Evolutionary conservation across 2,888 invertebrate species (phyloP), one percentile per base, ranked within the genome.

Genomic region (Incurvaria masculella): DNA sequence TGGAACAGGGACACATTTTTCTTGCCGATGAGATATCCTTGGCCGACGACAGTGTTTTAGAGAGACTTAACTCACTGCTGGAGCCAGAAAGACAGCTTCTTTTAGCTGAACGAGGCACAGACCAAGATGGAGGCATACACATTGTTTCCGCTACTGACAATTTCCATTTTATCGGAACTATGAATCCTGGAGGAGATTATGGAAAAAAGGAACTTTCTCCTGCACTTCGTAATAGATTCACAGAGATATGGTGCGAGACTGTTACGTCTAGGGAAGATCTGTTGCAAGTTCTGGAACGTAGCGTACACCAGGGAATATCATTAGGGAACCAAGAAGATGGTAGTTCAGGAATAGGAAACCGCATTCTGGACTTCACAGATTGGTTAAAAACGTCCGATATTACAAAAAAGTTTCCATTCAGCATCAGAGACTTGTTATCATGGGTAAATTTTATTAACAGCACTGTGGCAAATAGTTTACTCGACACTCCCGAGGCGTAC

Each of bases 111-210:
- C 94, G 94, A 65, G 91, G 91, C 6, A 84, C 83, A 47, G 84
- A 83, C 60, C 79, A 76, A 49, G 80, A 70, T 61, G 80, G 80
- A 23, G 78, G 69, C 59, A 81, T 83, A 21, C 79, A 82, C 44
- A 79, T 84, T 23, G 76, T 88, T 2, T 81, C 89, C 40, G 82
- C 85, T 0, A 89, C 91, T 48, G 65, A 83, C 5, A 82, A 85
- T 10, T 99, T 99, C 65, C 87, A 91, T 58, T 92, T 99, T 60
- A 83, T 98, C 49, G 96, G 94, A 2, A 99, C 99, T 0, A 99
- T 99, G 99, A 99, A 99, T 78, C 99, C 99, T 6, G 97, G 98
- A 11, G 98, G 98, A 1, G 99, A 99, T 79, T 99, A 93, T 66
- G 99, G 99, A 2, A 99, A 99, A 67, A 99, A 99, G 65, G 99